Percentiles rank a stretch among this genome's conserved stretches.
These are phyloP conservation scores for Drosophila recens DNA, from an alignment of 2,888 invertebrate species.

Conservation along the genomic window DNA sequence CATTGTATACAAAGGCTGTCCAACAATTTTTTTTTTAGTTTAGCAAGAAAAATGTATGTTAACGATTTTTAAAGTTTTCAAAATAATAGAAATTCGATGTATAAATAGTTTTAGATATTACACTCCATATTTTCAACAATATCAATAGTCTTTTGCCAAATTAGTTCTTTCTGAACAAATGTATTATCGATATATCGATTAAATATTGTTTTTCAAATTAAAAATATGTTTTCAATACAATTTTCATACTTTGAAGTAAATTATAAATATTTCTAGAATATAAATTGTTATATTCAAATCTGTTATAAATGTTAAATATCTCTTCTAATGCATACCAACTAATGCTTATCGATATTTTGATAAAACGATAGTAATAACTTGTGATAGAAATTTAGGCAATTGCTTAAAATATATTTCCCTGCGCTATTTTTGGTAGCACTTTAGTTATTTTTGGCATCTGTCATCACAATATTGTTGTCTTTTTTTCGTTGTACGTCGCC, in stretches of 20 bases:
- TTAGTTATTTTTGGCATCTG: slow-evolving; percentile 9
- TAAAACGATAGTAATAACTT: background rate
- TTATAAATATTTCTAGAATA: no score
- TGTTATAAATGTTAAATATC: background rate
- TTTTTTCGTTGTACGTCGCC: slow-evolving; percentile 25
- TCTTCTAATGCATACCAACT: background rate
- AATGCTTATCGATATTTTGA: background rate
- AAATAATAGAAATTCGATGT: background rate
- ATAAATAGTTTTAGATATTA: background rate
- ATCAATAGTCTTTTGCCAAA: background rate
- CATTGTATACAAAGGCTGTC: background rate
- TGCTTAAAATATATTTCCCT: background rate
- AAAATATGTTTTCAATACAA: background rate
- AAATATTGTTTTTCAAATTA: background rate
- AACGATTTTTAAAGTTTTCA: no score
- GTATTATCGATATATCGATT: background rate
- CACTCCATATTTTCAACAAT: background rate
- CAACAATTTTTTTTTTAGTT: background rate
- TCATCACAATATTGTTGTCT: slow-evolving; percentile 43
- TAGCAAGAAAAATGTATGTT: background rate
- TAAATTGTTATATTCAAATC: background rate
- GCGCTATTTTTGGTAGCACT: background rate
- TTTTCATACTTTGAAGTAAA: no score
- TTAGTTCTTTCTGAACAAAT: background rate
- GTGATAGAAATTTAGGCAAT: background rate